Evolutionary conservation across 2,888 invertebrate species (phyloP), one percentile per base, ranked within the genome.

Genomic region (Heliconius charithonia): DNA sequence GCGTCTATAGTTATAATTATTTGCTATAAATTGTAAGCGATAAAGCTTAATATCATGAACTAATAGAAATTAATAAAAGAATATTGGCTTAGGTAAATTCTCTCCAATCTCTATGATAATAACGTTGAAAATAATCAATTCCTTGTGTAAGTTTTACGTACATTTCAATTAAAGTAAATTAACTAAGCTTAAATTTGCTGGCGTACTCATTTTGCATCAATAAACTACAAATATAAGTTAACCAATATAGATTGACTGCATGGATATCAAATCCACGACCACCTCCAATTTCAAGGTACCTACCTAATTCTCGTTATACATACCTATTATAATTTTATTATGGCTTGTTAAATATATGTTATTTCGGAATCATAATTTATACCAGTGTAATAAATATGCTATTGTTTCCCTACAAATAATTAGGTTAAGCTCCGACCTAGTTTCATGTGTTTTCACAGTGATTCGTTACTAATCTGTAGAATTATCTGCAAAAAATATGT

Each of bases 381-480:
- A 10, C 6, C 13, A 45, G 13, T n/a, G 41, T 65, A 56, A 72
- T 62, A 66, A 72, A 77, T 65, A 66, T 72, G 32, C 56, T 51
- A 77, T 73, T 77, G 70, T 66, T 65, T 45, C 2, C 29, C 22
- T 37, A n/a, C 29, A 65, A 63, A 41, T 67, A 77, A 77, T 77
- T 77, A 73, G 73, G 72, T 59, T 67, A 77, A 77, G 77, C 59
- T 67, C 16, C 32, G 66, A 72, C 77, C 77, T 73, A 73, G 27
- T 73, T 77, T 72, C 73, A 27, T 13, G 63, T 74, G 27, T 59
- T 37, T 56, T 22, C 56, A 73, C 41, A 63, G 27, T 45, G 22
- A 73, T 62, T 62, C 73, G 37, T 62, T 62, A 62, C 32, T 37
- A 37, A 19, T 32, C 25, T 27, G 12, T 62, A 41, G 73, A 16